These are phyloP conservation scores for Chlamydotis undulata DNA, from an alignment of 2,113 vertebrate species.

Conservation along the genomic window DNA sequence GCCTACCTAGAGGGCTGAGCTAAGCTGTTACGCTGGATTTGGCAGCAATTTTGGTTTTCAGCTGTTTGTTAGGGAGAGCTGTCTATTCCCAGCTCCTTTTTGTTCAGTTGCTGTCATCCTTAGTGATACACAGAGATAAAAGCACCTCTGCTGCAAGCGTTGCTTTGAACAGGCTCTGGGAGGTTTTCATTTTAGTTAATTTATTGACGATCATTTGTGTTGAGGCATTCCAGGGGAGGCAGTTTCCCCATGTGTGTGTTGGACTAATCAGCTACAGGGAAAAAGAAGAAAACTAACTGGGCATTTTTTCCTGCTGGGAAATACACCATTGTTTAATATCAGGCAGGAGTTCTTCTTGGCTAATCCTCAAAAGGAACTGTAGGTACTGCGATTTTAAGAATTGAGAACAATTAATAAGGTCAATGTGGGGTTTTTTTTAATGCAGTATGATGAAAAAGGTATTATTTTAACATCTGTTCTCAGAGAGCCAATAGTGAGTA, in stretches of 20 bases:
- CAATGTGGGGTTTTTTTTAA: neutral
- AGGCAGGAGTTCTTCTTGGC: neutral
- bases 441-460: neutral
- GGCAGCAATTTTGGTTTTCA: neutral
- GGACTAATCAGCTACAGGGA: neutral
- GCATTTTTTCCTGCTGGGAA: slow-evolving; percentile 3
- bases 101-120: neutral
- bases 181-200: neutral
- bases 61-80: neutral
- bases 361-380: neutral
- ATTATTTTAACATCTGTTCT: neutral
- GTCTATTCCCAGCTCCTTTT: neutral
- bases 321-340: neutral
- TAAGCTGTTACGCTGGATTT: neutral
- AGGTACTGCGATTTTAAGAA: neutral
- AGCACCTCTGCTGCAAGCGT: neutral
- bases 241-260: neutral
- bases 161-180: neutral
- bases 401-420: neutral
- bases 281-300: slow-evolving; percentile 18
- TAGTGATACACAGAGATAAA: neutral
- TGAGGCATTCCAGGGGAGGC: neutral
- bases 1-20: neutral
- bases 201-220: neutral
- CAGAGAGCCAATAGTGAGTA: neutral